Conservation (phyloP, 2,888 invertebrate genomes). For the Cephus spinipes region DNA sequence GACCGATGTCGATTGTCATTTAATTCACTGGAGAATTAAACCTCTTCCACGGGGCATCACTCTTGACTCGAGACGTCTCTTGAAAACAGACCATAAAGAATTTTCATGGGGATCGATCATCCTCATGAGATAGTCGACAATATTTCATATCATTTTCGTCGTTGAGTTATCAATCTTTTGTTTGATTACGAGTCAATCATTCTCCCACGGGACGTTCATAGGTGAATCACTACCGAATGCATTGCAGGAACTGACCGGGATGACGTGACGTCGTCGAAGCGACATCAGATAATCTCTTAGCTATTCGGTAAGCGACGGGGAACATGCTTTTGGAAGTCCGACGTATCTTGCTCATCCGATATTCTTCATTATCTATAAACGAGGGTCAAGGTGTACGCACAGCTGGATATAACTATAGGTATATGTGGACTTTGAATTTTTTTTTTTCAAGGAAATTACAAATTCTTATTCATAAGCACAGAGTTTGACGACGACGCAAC, state of each 20-base stretch:
- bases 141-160: constrained; percentile 28
- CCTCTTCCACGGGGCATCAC: not conserved
- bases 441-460: not conserved
- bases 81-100: constrained; percentile 23
- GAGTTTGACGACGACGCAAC: not conserved
- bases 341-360: not conserved
- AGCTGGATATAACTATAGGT: not conserved
- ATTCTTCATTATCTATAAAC: not conserved
- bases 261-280: not conserved
- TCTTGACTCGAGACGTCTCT: not conserved
- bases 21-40: not conserved
- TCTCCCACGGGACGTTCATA: constrained; percentile 4
- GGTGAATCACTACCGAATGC: constrained; percentile 15
- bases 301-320: not conserved
- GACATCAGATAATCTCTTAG: not conserved
- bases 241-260: constrained; percentile 2
- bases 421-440: not conserved
- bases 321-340: not conserved
- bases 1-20: not conserved
- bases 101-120: constrained; percentile 44
- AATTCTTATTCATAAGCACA: not conserved
- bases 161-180: constrained; percentile 32
- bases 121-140: constrained; percentile 26
- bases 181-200: constrained; percentile 26
- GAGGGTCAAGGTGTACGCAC: not conserved